Conservation (phyloP, 2,797 vertebrate species). For the Rhinichthys osculus region DNA sequence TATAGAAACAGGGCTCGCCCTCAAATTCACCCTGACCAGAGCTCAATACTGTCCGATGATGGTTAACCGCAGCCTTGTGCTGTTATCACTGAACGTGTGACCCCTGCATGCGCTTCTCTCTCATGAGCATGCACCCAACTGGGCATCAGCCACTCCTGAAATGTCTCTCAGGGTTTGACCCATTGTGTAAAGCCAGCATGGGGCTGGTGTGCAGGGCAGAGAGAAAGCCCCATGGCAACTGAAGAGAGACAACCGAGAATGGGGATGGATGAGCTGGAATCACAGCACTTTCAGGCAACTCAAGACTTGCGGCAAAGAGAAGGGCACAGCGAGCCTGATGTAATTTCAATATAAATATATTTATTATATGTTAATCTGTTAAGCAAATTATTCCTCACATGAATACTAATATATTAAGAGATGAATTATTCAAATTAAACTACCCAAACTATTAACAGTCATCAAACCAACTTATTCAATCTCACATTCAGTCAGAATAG, state of each 20-base stretch:
- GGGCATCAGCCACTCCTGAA: slow-evolving; percentile 72
- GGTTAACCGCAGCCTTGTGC: slow-evolving; percentile 73
- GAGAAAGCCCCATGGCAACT: slow-evolving; percentile 69
- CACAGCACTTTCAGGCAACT: slow-evolving; percentile 45
- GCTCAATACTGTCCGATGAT: slow-evolving; percentile 66
- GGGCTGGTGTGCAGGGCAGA: slow-evolving; percentile 54
- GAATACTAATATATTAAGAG: neutral
- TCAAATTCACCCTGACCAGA: slow-evolving; percentile 78
- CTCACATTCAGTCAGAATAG: slow-evolving; percentile 9
- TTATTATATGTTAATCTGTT: slow-evolving; percentile 6
- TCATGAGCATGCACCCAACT: slow-evolving; percentile 73
- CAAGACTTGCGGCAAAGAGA: neutral
- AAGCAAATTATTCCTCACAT: neutral
- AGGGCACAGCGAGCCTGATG: neutral
- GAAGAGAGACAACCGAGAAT: slow-evolving; percentile 70
- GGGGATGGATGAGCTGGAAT: slow-evolving; percentile 64
- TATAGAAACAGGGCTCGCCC: slow-evolving; percentile 71
- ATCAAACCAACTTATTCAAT: slow-evolving; percentile 5
- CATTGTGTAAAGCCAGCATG: slow-evolving; percentile 77
- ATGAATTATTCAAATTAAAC: slow-evolving; percentile 2
- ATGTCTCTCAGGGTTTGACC: slow-evolving; percentile 71
- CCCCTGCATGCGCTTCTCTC: slow-evolving; percentile 78
- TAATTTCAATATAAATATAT: slow-evolving; percentile 5
- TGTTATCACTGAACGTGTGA: slow-evolving; percentile 76
- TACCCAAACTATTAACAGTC: neutral